Conservation (phyloP, 2,113 vertebrate species). For the Eptesicus fuscus region DNA sequence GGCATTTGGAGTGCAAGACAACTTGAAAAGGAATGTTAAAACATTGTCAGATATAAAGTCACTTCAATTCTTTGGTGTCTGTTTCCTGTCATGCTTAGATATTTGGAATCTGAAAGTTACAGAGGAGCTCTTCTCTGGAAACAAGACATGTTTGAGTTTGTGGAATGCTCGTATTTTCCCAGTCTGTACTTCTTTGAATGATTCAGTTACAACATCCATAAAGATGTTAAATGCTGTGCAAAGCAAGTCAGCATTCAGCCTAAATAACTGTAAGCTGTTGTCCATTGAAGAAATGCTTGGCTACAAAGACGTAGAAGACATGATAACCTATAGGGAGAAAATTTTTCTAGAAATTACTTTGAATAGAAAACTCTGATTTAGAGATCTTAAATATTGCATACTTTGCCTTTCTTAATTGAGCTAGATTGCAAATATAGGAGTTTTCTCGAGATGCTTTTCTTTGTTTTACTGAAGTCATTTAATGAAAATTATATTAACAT, state of each 20-base stretch:
- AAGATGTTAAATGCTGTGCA: constrained; percentile 85
- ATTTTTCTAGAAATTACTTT: constrained; percentile 84
- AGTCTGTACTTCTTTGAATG: constrained; percentile 80
- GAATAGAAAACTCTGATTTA: constrained; percentile 62
- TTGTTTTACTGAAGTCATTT: constrained; percentile 59
- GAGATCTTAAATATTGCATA: constrained; percentile 36
- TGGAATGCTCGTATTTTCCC: constrained; percentile 94
- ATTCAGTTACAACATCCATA: constrained; percentile 84
- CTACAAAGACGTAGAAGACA: constrained; percentile 88
- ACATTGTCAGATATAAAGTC: constrained; percentile 66
- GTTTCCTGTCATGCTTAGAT: constrained; percentile 81
- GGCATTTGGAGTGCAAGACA: constrained; percentile 85
- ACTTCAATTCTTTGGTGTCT: constrained; percentile 83
- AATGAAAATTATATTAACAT: constrained; percentile 46
- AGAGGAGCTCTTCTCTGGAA: constrained; percentile 84
- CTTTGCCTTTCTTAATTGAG: background rate
- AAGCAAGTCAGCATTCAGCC: constrained; percentile 58
- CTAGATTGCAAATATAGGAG: constrained; percentile 8
- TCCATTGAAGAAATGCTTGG: constrained; percentile 91
- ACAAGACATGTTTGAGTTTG: constrained; percentile 77
- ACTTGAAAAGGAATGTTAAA: constrained; percentile 85
- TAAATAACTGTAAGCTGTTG: constrained; percentile 76
- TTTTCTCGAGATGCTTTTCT: constrained; percentile 13
- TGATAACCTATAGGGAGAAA: constrained; percentile 88
- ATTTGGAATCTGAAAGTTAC: constrained; percentile 84